These are phyloP conservation scores for Daubentonia madagascariensis DNA, from an alignment of 2,113 vertebrate species.

Conservation along the genomic window DNA sequence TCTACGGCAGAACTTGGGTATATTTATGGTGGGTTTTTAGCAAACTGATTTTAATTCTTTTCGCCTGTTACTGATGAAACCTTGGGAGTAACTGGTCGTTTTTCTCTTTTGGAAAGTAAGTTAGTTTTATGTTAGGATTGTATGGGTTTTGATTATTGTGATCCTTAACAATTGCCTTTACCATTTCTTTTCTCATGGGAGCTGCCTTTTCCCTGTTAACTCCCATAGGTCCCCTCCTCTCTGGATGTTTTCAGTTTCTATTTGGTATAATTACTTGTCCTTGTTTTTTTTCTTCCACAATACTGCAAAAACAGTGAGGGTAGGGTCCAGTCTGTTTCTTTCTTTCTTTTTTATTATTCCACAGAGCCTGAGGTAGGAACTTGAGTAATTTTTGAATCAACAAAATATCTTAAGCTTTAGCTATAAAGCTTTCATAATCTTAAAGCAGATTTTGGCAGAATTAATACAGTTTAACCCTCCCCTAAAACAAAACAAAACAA, in stretches of 20 bases:
- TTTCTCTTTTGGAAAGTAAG: neutral
- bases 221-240: neutral
- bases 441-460: conserved; percentile 20
- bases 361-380: neutral
- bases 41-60: neutral
- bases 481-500: too few species aligned
- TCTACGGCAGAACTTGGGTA: neutral
- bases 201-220: neutral
- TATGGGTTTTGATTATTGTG: neutral
- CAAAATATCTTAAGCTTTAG: neutral
- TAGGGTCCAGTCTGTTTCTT: neutral
- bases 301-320: neutral
- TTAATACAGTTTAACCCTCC: neutral
- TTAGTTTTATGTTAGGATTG: neutral
- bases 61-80: neutral
- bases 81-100: neutral
- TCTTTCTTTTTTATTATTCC: neutral
- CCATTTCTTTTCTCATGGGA: neutral
- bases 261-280: neutral
- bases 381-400: neutral
- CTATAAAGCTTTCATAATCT: neutral
- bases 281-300: conserved; percentile 24
- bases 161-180: neutral
- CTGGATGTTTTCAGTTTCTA: neutral
- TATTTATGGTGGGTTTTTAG: neutral